A percentile compares a stretch with the other conserved stretches of the same genome.
These are phyloP conservation scores for Hylaea fasciaria DNA, from an alignment of 2,888 invertebrate species.

Conservation along the genomic window DNA sequence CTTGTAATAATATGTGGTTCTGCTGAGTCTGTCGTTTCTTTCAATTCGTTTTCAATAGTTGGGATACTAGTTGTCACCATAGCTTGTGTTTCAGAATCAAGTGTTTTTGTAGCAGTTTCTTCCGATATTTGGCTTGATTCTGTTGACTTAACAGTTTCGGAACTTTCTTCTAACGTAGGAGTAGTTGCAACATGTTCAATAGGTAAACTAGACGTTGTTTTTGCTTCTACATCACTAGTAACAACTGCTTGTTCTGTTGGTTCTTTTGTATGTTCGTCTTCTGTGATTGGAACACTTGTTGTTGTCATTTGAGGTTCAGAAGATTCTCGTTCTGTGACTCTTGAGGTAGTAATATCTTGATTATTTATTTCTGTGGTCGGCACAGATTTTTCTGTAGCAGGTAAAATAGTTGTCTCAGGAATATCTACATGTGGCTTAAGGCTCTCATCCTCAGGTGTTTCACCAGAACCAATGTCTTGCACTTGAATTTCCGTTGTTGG, in stretches of 20 bases:
- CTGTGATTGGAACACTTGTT: slow-evolving; percentile 20
- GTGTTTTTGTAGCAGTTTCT: slow-evolving; percentile 13
- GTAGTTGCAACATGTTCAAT: slow-evolving; percentile 5
- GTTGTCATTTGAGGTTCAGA: slow-evolving; percentile 11
- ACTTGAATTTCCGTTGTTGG: slow-evolving; percentile 29
- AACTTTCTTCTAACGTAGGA: slow-evolving; percentile 6
- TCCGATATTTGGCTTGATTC: slow-evolving; percentile 25
- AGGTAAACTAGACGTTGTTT: slow-evolving; percentile 9
- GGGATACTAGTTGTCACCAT: slow-evolving; percentile 27
- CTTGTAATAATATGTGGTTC: slow-evolving; percentile 7
- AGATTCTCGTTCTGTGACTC: neutral
- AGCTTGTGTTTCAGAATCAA: neutral
- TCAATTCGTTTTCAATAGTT: slow-evolving; percentile 25
- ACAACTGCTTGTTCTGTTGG: slow-evolving; percentile 15
- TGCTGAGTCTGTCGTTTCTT: slow-evolving; percentile 23
- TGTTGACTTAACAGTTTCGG: slow-evolving; percentile 7
- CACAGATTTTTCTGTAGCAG: slow-evolving; percentile 13
- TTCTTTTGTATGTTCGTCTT: slow-evolving; percentile 21
- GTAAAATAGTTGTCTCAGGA: slow-evolving; percentile 17
- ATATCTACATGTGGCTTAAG: slow-evolving; percentile 32
- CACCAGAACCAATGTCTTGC: slow-evolving; percentile 39
- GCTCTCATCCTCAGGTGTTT: slow-evolving; percentile 36
- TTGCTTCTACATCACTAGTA: slow-evolving; percentile 12
- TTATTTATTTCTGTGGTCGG: slow-evolving; percentile 20
- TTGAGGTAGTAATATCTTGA: slow-evolving; percentile 7